Base-by-base conservation (phyloP, 2,888 invertebrate species). In the Heliconius sara region DNA sequence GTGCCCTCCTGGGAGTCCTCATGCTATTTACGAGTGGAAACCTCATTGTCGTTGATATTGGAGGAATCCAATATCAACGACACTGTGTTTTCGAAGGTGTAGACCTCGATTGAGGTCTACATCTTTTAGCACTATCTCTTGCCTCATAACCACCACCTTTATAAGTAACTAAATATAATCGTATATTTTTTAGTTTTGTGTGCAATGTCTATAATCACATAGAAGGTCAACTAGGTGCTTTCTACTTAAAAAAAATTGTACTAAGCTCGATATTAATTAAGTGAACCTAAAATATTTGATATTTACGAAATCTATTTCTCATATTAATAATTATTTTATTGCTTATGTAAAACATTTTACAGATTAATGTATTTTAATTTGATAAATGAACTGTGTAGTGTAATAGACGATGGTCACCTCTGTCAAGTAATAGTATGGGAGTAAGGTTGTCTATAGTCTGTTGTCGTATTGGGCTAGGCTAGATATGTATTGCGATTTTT, bases 361-460 rank as follows among this genome's bases (percentile, higher is more conserved):
- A 30, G 10, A 27, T 52, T 9, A 72, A 52, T 72, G 34, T 27
- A 25, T 25, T 72, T 27, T 47, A 30, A 25, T 78, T 27, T 65
- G 52, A 78, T 60, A 67, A 74, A 78, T 68, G 68, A 9, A 66
- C 19, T 65, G 1, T 25, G 27, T 52, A 30, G 74, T 60, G 67
- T 73, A 74, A 67, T 67, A 65, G 66, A 78, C 27, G 77, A 39
- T 25, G 65, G 75, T 66, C 74, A 74, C 66, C 57, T 43, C 73
- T 57, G 57, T 67, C 22, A 57, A 73, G 60, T 60, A n/a, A 16
- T 73, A 60, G 43, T 39, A n/a, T 68, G 13, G 68, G 6, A n/a
- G 68, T 74, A 68, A 74, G 68, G 78, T 79, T 79, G 60, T 79
- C 22, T 47, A n/a, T 43, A 60, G 74, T n/a, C 68, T 34, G 60